Evolutionary conservation across 2,113 vertebrate species (phyloP).

Genomic region (Plecotus auritus): DNA sequence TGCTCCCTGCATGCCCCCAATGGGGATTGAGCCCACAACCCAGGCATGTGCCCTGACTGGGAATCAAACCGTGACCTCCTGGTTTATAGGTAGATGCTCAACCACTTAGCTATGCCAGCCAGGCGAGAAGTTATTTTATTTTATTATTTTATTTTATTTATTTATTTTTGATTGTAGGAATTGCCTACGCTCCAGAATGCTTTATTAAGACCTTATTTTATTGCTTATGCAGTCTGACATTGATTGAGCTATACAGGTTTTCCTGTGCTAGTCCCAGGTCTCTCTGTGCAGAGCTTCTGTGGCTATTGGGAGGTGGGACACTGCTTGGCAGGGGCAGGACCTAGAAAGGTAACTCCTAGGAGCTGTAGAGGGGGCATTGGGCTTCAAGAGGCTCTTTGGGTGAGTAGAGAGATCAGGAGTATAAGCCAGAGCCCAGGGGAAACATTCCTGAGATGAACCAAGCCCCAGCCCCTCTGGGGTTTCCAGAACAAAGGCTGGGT

Average conservation of each 20-base stretch:
- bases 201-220: conserved; percentile 73
- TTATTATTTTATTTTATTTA: too few relatives aligned
- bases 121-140: background rate
- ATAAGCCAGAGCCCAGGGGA: conserved; percentile 51
- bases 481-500: conserved; percentile 39
- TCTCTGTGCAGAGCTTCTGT: conserved; percentile 12
- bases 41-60: background rate
- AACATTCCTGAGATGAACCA: conserved; percentile 62
- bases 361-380: background rate
- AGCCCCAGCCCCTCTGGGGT: conserved; percentile 18
- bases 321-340: background rate
- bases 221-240: conserved; percentile 61
- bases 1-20: background rate
- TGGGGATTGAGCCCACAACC: background rate
- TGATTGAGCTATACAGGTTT: conserved; percentile 38
- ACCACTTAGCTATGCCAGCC: background rate
- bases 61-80: background rate
- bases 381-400: background rate
- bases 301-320: background rate
- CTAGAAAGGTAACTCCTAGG: background rate
- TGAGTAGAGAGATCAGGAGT: conserved; percentile 27
- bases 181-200: background rate
- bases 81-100: background rate
- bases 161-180: conserved; percentile 28
- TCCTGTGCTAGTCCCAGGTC: conserved; percentile 31